Percentiles rank a stretch among this genome's conserved stretches.
Conservation (phyloP, 2,797 vertebrate genomes). For the Thaleichthys pacificus region DNA sequence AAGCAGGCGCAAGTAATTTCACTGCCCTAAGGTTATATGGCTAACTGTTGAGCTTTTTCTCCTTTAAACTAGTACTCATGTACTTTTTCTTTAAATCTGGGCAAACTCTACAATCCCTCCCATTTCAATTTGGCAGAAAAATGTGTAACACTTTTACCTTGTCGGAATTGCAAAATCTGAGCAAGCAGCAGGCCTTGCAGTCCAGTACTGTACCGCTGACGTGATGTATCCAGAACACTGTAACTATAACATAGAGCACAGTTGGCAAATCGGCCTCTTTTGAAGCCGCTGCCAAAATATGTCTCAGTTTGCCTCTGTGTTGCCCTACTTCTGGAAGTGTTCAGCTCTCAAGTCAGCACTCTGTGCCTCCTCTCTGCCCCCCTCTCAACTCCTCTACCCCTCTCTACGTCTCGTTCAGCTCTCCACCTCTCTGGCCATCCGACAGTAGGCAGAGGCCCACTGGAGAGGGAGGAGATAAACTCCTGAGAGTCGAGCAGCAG, state of each 20-base stretch:
- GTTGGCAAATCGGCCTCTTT: slow-evolving; percentile 27
- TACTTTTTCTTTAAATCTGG: too few relatives aligned
- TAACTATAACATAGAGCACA: slow-evolving; percentile 8
- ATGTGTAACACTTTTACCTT: slow-evolving; percentile 26
- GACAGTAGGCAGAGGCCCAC: slow-evolving; percentile 46
- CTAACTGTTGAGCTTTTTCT: slow-evolving; percentile 15
- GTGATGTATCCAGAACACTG: slow-evolving; percentile 8
- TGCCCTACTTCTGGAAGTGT: slow-evolving; percentile 16
- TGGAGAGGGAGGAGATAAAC: slow-evolving; percentile 49
- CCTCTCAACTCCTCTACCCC: slow-evolving; percentile 3
- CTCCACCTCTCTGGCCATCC: slow-evolving; percentile 13
- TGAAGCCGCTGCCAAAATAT: slow-evolving; percentile 31
- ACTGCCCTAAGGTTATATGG: slow-evolving; percentile 38
- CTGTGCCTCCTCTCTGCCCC: slow-evolving; percentile 19
- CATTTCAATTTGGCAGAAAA: slow-evolving; percentile 8
- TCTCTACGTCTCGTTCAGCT: not conserved
- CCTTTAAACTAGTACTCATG: too few relatives aligned
- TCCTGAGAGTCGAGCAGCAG: slow-evolving; percentile 27
- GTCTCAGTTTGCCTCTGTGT: slow-evolving; percentile 28
- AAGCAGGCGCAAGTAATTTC: slow-evolving; percentile 36
- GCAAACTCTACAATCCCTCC: too few relatives aligned
- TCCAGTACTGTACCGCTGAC: slow-evolving; percentile 3
- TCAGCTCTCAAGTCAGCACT: slow-evolving; percentile 30
- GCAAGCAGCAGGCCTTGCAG: not conserved
- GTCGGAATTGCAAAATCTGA: not conserved